Conservation (phyloP, 1,140 invertebrate genomes). For the Ridgeia piscesae region DNA sequence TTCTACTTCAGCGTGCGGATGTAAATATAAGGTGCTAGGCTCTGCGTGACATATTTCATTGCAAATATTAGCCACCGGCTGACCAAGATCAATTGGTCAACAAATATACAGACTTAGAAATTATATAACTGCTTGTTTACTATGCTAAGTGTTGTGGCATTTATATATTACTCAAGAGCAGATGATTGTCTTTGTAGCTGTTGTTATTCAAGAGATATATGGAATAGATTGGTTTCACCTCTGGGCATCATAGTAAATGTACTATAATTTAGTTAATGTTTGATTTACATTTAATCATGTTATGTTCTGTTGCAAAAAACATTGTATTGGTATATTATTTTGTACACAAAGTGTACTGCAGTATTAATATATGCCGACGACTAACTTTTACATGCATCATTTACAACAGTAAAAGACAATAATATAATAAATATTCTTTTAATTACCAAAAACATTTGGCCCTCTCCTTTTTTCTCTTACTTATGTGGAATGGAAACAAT, state of each 20-base stretch:
- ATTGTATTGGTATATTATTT: background rate
- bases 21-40: background rate
- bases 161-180: background rate
- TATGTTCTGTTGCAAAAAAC: background rate
- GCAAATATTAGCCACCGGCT: background rate
- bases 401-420: background rate
- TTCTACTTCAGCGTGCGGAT: background rate
- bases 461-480: background rate
- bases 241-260: background rate
- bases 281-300: background rate
- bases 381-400: background rate
- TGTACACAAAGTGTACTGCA: background rate
- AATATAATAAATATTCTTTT: no score
- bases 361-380: background rate
- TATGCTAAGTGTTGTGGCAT: background rate
- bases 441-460: no score
- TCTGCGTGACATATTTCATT: background rate
- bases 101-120: background rate
- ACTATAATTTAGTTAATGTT: background rate
- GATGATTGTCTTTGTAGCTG: background rate
- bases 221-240: background rate
- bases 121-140: background rate
- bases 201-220: background rate
- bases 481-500: background rate
- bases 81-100: background rate